Evolutionary conservation across 2,888 invertebrate genomes (phyloP), one percentile per base, ranked within the genome.

Genomic region (Chironomus riparius): DNA sequence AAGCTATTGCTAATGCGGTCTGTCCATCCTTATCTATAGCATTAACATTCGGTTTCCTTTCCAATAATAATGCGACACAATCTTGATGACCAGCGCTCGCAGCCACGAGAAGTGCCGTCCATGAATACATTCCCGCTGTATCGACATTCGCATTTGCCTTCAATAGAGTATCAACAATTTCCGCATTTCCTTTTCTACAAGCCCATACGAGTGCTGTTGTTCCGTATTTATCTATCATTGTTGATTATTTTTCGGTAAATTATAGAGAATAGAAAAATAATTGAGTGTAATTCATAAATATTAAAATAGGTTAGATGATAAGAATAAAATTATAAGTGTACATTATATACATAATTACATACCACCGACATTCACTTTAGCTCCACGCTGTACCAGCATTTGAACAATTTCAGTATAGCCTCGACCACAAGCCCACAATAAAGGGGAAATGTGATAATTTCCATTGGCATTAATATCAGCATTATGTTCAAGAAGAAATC

Each of bases 131-230:
- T 80, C 98, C 98, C 77, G 94, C 92, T 38, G 92, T 92, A 83
- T 97, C 96, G 4, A 93, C 91, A 82, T 92, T 92, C 65, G 96
- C 95, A 77, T 96, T 97, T 77, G 92, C 91, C 79, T 90, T 90
- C 69, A 98, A 84, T 74, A 98, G 86, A 76, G 91, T 88, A 78
- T 91, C 90, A 69, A 94, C 95, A 47, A 97, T 91, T 77, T 92
- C 91, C 5, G 89, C 87, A 83, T 93, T 92, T 21, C 98, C 98
- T 80, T 96, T 93, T 5, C 98, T 89, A 78, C 95, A 91, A 4
- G 98, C 97, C 97, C 98, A 98, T 61, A 98, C 93, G 56, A 99
- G 85, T 5, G 98, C 96, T 0, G 98, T 96, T 10, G 97, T 97
- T 38, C 96, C 97, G 85, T 97, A 97, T 88, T 94, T 65, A 70